Base-by-base conservation (phyloP, 2,797 vertebrate genomes). In the Sebastes ruberrimus region DNA sequence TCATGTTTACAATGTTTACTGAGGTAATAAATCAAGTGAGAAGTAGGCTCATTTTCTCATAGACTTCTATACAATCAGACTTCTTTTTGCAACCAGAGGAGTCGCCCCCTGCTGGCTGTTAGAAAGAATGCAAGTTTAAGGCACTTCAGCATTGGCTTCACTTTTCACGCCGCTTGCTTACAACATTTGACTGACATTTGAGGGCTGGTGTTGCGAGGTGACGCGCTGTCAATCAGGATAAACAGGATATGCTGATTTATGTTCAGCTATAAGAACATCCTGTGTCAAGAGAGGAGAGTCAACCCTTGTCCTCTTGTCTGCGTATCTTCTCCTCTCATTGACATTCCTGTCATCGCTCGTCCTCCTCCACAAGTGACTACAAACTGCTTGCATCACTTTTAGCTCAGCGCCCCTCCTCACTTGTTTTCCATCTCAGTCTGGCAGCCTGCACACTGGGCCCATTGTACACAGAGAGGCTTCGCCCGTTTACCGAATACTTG, bases 371-470 rank as follows among this genome's bases (percentile, higher is more conserved):
- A 13, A 74, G 30, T 33, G n/a, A 74, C 78, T 33, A 71, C 59
- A 84, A 75, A 76, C 71, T 30, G 72, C 63, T 76, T 13, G 30
- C 81, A 35, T 78, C 18, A 2, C 75, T 85, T 73, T 52, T 5
- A 71, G 78, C 74, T 61, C 33, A 23, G 57, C 18, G 6, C 80
- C 72, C 81, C 84, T 85, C 89, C 83, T 71, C 62, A 27, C 72
- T 86, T 69, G 82, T 91, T 93, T 93, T 90, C 90, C 89, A 80
- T 73, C 61, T 32, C 80, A 9, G 68, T 61, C 74, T 84, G 85
- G 78, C 84, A 82, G 75, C n/a, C 11, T 25, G 38, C 73, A 93
- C 92, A 93, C 87, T 88, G 79, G 74, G 11, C 18, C 85, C 77
- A 88, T 91, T 94, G 90, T 93, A 10, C 64, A 5, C 33, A 1